Conservation (phyloP, 2,797 vertebrate species). For the Florisuga fusca region DNA sequence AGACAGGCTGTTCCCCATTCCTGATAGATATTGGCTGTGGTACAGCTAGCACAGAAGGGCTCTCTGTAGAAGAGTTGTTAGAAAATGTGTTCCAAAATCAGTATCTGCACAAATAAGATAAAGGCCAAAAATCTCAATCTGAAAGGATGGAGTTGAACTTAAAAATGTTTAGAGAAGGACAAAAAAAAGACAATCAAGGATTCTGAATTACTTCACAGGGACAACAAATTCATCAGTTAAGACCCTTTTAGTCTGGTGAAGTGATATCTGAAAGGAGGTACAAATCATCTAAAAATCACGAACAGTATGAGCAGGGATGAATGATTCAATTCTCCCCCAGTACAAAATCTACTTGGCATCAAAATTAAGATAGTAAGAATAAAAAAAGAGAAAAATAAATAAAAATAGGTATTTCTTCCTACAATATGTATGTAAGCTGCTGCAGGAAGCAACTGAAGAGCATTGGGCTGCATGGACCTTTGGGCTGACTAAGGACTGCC, state of each 20-base stretch:
- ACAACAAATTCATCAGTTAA: background rate
- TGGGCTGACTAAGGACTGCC: background rate
- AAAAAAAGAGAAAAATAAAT: fast-evolving
- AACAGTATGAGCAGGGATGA: background rate
- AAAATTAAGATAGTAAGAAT: background rate
- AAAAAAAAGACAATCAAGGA: background rate
- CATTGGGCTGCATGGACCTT: background rate
- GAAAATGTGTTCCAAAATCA: background rate
- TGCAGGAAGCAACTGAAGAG: background rate
- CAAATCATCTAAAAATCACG: background rate
- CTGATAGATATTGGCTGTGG: background rate
- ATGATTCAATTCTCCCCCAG: background rate
- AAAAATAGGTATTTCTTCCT: background rate
- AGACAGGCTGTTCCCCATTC: background rate
- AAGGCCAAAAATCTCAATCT: background rate
- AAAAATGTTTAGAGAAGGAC: background rate
- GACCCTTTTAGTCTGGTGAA: background rate
- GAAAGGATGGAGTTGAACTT: background rate
- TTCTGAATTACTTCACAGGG: background rate
- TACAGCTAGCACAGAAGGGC: background rate
- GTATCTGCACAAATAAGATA: background rate
- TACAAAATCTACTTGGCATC: background rate
- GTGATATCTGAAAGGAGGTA: background rate
- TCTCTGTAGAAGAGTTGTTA: background rate
- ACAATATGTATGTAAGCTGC: background rate